phyloP scores from a whole-genome alignment of 2,113 vertebrate species.

The Hydrochoerus hydrochaeris region DNA sequence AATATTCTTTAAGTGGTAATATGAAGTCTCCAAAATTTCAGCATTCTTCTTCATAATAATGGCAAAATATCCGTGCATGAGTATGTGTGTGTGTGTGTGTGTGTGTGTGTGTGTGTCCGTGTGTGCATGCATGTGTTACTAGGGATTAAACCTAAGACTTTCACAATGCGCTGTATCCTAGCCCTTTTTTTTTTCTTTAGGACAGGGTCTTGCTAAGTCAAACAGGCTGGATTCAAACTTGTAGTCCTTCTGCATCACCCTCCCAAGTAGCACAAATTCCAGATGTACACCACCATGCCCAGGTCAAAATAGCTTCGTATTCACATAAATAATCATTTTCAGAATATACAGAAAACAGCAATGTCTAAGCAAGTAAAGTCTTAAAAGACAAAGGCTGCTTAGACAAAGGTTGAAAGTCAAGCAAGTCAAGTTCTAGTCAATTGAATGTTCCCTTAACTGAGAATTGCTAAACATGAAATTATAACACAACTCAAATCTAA shows the following conservation, averaged over 20 bases:
- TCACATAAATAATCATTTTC: conserved; percentile 18
- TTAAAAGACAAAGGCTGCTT: conserved; percentile 36
- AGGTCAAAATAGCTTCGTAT: background rate
- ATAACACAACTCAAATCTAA: conserved; percentile 56
- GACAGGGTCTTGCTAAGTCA: background rate
- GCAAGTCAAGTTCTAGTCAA: background rate
- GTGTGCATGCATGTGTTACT: background rate
- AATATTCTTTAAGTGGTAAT: background rate
- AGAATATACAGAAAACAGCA: background rate
- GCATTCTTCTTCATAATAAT: background rate
- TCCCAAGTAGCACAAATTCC: background rate
- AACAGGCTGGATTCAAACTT: background rate
- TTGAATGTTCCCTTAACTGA: conserved; percentile 10
- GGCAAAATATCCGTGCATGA: background rate
- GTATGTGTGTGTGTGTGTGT: background rate
- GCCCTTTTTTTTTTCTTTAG: background rate
- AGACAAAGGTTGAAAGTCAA: conserved; percentile 22
- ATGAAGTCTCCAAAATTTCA: background rate
- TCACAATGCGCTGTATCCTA: background rate
- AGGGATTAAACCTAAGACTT: background rate
- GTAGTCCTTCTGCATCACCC: background rate
- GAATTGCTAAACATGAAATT: conserved; percentile 53
- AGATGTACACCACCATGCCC: background rate
- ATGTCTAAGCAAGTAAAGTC: background rate
- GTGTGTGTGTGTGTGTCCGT: background rate